Evolutionary conservation across 2,113 vertebrate genomes (phyloP).

Genomic region (Sebastes fasciatus): DNA sequence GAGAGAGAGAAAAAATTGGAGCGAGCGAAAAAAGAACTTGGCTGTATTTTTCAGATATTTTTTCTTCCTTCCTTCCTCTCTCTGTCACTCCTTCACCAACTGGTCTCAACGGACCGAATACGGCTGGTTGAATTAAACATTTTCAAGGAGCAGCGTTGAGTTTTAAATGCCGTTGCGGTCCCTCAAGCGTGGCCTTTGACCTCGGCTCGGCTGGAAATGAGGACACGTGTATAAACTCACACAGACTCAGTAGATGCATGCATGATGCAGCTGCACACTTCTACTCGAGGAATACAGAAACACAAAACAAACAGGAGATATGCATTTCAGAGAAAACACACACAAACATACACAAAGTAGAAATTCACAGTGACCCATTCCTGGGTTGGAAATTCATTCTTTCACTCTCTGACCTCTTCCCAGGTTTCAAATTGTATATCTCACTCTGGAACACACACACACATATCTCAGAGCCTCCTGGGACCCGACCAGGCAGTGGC

Average conservation of each 20-base stretch:
- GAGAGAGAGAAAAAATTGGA: slow-evolving; percentile 7
- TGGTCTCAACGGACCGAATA: neutral
- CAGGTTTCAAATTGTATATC: neutral
- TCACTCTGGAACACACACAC: neutral
- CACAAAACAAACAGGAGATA: neutral
- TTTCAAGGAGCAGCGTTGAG: neutral
- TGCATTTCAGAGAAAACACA: neutral
- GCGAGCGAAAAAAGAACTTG: neutral
- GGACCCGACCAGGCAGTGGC: slow-evolving; percentile 20
- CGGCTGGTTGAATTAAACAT: slow-evolving; percentile 53
- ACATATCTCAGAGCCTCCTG: slow-evolving; percentile 3
- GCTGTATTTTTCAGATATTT: slow-evolving; percentile 5
- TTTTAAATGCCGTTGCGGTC: slow-evolving; percentile 18
- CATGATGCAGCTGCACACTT: neutral
- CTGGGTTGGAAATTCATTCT: neutral
- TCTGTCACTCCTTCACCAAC: neutral
- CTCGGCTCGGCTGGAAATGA: slow-evolving; percentile 26
- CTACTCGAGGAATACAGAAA: neutral
- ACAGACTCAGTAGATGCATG: neutral
- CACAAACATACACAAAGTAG: neutral
- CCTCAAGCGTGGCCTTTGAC: slow-evolving; percentile 29
- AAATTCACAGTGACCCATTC: neutral
- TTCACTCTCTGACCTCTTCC: slow-evolving; percentile 18
- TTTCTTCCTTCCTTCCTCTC: neutral
- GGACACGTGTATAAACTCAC: neutral